phyloP scores from a whole-genome alignment of 2,113 vertebrate species.

The Bettongia penicillata region DNA sequence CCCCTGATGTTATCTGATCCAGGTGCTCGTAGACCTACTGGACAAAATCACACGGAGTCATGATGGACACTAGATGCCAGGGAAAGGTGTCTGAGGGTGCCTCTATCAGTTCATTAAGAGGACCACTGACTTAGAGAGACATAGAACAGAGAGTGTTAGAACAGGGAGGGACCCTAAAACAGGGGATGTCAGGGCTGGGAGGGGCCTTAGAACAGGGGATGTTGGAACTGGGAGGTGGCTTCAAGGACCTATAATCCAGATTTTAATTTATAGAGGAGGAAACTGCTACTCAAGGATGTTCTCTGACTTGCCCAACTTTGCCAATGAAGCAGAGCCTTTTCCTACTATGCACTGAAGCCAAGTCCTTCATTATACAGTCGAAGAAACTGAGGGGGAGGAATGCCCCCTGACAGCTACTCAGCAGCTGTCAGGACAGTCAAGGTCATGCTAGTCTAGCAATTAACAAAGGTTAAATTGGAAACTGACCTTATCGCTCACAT shows the following conservation, averaged over 20 bases:
- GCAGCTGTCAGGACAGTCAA: background rate
- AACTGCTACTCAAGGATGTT: background rate
- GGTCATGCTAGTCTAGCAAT: accelerated
- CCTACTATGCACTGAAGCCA: background rate
- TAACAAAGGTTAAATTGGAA: background rate
- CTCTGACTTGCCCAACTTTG: background rate
- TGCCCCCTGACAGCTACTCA: background rate
- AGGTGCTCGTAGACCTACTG: background rate
- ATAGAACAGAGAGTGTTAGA: background rate
- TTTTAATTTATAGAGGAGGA: background rate
- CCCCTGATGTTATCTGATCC: no score
- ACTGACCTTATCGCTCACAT: background rate
- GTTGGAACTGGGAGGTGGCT: background rate
- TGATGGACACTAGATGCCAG: background rate
- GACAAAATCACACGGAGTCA: background rate
- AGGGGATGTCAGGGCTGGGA: background rate
- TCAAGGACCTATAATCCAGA: background rate
- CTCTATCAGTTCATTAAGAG: background rate
- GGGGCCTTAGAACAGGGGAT: background rate
- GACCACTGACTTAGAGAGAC: background rate
- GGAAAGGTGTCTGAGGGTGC: background rate
- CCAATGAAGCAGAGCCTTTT: background rate
- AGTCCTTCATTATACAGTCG: background rate
- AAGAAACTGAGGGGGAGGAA: background rate
- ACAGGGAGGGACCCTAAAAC: background rate